Percentiles rank a stretch among this genome's conserved stretches.
Evolutionary conservation across 2,113 vertebrate species (phyloP).

Genomic region (Melanerpes aurifrons): DNA sequence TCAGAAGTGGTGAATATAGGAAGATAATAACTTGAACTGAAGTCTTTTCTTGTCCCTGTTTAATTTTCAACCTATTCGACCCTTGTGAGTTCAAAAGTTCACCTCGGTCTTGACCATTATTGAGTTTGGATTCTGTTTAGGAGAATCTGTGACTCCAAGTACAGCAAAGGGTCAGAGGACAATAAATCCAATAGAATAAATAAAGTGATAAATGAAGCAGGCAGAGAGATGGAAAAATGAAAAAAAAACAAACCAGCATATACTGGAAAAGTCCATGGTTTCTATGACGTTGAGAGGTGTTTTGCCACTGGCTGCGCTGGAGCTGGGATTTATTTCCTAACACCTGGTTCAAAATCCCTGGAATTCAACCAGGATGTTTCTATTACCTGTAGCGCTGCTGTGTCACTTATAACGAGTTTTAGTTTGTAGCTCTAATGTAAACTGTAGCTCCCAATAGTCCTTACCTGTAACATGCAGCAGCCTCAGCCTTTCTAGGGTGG

Average conservation of each 20-base stretch:
- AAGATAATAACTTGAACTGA: constrained; percentile 26
- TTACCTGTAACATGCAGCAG: not conserved
- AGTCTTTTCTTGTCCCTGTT: constrained; percentile 26
- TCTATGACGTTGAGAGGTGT: not conserved
- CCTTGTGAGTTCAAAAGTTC: constrained; percentile 48
- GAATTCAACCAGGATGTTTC: constrained; percentile 5
- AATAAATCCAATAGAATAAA: constrained; percentile 55
- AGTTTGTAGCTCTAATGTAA: not conserved
- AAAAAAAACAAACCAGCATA: not conserved
- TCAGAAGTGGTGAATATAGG: not conserved
- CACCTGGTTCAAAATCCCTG: not conserved
- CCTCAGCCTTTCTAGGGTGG: not conserved
- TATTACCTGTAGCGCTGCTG: not conserved
- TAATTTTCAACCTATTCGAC: constrained; percentile 3
- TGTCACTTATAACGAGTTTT: not conserved
- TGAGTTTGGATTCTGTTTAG: constrained; percentile 41
- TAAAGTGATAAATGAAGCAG: constrained; percentile 42
- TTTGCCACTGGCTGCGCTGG: not conserved
- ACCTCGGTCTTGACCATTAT: constrained; percentile 46
- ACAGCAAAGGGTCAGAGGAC: constrained; percentile 33
- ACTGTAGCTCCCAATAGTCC: not conserved
- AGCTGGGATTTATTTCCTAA: not conserved
- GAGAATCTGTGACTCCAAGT: not conserved
- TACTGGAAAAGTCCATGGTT: not conserved
- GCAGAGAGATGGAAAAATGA: not conserved